Base-by-base conservation (phyloP, 2,888 invertebrate genomes). In the Myopa tessellatipennis region DNA sequence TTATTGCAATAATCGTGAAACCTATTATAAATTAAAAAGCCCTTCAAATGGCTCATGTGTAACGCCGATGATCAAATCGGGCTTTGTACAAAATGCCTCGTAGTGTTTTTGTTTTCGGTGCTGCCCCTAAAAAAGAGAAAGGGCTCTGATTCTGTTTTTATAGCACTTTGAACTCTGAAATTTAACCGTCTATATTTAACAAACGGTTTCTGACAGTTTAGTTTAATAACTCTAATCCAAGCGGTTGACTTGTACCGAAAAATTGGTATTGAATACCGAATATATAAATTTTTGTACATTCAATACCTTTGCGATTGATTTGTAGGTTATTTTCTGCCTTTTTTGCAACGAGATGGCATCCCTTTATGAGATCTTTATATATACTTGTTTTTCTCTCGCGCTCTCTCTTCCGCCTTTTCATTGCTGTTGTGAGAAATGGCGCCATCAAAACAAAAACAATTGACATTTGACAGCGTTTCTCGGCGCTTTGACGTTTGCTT, bases 351-450 rank as follows among this genome's bases (percentile, higher is more conserved):
- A 45, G 0, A 8, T 61, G 61, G 61, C 61, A 61, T 3, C n/a
- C 26, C 61, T 8, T 26, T 10, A 61, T 3, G n/a, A 45, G 45
- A 8, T 45, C 10, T 61, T n/a, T 26, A 61, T 3, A 61, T 1
- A 8, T 10, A 61, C n/a, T 26, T n/a, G 4, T 26, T n/a, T 4
- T 18, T 72, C 82, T 82, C 80, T 78, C 81, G 79, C 79, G 82
- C 82, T 80, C 80, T n/a, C 61, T 61, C 8, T 61, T n/a, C 67
- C 16, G 40, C 45, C 10, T 45, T 45, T 45, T 45, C 7, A 45
- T 45, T 0, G 45, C 45, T 45, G 26, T 45, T 45, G 7, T 8
- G 45, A 50, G 63, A 26, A 74, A 74, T 65, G 74, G 74, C 63
- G 73, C 58, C 68, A 73, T 34, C 77, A 55, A 77, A 73, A 75